Conservation (phyloP, 2,888 invertebrate genomes). For the Drosophila nr. fundita region DNA sequence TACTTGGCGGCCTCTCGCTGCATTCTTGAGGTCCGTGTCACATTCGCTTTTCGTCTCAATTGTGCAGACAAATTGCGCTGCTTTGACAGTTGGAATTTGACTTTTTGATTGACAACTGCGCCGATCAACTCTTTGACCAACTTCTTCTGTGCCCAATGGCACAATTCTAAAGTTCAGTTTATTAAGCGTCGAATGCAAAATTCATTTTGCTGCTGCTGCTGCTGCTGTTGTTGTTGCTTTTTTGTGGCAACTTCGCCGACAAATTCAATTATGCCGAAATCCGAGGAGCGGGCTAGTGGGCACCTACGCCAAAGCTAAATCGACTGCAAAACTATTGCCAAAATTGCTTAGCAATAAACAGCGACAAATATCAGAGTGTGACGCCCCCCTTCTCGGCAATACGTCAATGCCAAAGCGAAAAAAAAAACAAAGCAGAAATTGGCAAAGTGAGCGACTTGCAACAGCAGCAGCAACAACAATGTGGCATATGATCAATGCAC, state of each 20-base stretch:
- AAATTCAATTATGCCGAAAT: conserved; percentile 64
- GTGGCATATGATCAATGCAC: conserved; percentile 27
- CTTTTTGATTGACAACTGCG: conserved; percentile 77
- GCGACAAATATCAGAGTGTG: conserved; percentile 80
- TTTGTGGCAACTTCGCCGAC: conserved; percentile 53
- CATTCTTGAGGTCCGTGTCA: conserved; percentile 62
- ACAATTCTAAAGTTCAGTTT: conserved; percentile 67
- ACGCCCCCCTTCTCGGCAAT: conserved; percentile 58
- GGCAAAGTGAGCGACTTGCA: conserved; percentile 61
- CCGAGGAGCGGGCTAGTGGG: conserved; percentile 18
- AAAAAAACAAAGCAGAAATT: conserved; percentile 47
- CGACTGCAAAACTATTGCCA: conserved; percentile 55
- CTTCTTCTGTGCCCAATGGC: conserved; percentile 54
- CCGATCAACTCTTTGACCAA: conserved; percentile 54
- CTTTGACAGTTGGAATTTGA: conserved; percentile 76
- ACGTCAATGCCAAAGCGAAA: conserved; percentile 69
- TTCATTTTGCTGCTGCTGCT: conserved; percentile 2
- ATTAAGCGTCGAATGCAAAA: conserved; percentile 57
- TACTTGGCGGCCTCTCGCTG: conserved; percentile 38
- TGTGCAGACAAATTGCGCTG: conserved; percentile 73
- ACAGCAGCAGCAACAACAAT: conserved; percentile 27
- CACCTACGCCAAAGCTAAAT: conserved; percentile 57
- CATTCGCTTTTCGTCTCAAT: conserved; percentile 79
- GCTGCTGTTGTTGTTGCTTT: conserved; percentile 6
- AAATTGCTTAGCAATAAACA: conserved; percentile 52